Base-by-base conservation (phyloP, 2,888 invertebrate species). In the Sarcophaga subvicina region DNA sequence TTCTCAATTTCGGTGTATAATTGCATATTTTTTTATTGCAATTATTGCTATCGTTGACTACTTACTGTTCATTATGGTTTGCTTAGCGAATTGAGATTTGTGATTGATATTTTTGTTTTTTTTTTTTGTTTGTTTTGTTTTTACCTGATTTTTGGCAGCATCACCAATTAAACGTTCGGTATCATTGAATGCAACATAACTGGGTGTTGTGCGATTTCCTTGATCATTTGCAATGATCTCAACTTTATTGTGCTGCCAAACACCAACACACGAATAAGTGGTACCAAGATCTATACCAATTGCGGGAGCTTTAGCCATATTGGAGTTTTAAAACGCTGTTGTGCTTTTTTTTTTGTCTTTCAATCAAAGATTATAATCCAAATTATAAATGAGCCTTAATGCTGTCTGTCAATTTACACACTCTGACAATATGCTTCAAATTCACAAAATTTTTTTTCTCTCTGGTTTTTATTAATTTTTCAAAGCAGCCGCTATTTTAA, bases 201-300 rank as follows among this genome's bases (percentile, higher is more conserved):
- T 97, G 70, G 98, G 97, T 73, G 97, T 98, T 12, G 97, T 97
- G 76, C 97, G 94, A 93, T 98, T 98, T 88, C 97, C 98, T 93
- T 97, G 97, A 92, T 97, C 97, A 92, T 98, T 98, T 83, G 98
- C 97, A 91, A 98, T 97, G 92, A 97, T 97, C 92, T 97, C 96
- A 86, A 97, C 96, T 92, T 96, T 96, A 84, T 96, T 96, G 91
- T 97, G 95, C 91, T 97, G 96, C 95, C 96, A 97, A n/a, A 97
- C 97, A 90, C 97, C 97, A 70, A 97, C 97, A 91, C 97, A 97
- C 59, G 97, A 97, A 93, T 97, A 98, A 10, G 98, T 98, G 60
- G 98, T 98, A 90, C 98, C 98, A 92, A 98, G 95, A 94, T 97
- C 97, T 90, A 97, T 98, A 90, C 97, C 97, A 90, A 97, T 94